phyloP scores from a whole-genome alignment of 2,113 vertebrate species.

The Clarias gariepinus region DNA sequence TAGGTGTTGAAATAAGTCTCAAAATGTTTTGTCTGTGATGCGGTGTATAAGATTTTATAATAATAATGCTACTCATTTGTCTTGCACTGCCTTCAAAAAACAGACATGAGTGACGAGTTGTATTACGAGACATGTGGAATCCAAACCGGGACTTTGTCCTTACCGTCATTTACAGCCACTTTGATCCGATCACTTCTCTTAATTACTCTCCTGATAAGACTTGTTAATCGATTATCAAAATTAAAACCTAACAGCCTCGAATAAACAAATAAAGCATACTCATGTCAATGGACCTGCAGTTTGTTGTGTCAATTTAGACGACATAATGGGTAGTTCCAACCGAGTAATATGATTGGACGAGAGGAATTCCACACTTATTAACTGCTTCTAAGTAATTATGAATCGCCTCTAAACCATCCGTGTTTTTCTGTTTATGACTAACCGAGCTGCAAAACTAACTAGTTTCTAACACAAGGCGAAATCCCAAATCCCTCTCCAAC shows the following conservation, averaged over 20 bases:
- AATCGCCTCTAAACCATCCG: no score
- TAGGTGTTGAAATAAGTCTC: no score
- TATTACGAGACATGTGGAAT: not conserved
- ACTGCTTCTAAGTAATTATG: no score
- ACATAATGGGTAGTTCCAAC: no score
- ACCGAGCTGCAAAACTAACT: no score
- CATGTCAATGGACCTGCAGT: not conserved
- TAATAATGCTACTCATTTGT: not conserved
- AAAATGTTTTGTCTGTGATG: no score
- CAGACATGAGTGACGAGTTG: not conserved
- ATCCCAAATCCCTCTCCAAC: no score
- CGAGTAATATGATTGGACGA: no score
- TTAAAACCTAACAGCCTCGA: not conserved
- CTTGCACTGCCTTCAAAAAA: not conserved
- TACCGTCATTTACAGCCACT: not conserved
- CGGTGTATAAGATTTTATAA: no score
- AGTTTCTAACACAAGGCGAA: no score
- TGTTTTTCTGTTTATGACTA: no score
- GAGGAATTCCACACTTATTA: no score
- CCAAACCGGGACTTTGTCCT: not conserved
- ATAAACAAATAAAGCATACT: not conserved
- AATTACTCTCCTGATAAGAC: not conserved
- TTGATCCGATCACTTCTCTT: not conserved
- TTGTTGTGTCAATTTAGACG: not conserved
- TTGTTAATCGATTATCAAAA: not conserved